Percentiles rank a stretch among this genome's conserved stretches.
These are phyloP conservation scores for Campoletis raptor DNA, from an alignment of 2,888 invertebrate genomes.

Conservation along the genomic window DNA sequence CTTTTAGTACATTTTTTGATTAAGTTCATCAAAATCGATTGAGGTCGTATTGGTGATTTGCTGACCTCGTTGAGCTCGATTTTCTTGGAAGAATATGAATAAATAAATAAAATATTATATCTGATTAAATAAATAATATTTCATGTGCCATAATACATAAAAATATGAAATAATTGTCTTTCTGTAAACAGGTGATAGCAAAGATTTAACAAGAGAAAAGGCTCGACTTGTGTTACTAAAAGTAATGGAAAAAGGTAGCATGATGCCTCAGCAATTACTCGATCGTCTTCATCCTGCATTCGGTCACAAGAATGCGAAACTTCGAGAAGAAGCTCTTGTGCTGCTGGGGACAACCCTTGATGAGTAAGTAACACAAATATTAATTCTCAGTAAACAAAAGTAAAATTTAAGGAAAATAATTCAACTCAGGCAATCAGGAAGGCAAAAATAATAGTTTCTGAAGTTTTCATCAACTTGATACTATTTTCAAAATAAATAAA, in stretches of 20 bases:
- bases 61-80: background rate
- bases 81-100: background rate
- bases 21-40: background rate
- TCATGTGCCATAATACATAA: background rate
- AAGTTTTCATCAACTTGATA: background rate
- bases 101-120: background rate
- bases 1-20: background rate
- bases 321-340: constrained; percentile 94
- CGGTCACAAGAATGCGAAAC: constrained; percentile 96
- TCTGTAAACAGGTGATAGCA: constrained; percentile 86
- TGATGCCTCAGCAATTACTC: constrained; percentile 89
- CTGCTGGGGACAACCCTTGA: constrained; percentile 93
- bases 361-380: constrained; percentile 87
- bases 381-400: background rate
- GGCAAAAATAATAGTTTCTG: background rate
- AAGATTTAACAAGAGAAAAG: constrained; percentile 90
- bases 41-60: background rate
- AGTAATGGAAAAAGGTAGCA: constrained; percentile 90
- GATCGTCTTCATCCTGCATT: constrained; percentile 91
- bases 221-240: constrained; percentile 90
- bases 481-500: background rate
- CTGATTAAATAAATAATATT: background rate
- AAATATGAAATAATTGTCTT: background rate
- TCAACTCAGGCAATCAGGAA: background rate
- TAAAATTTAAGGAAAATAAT: background rate